Conservation (phyloP, 1,140 invertebrate species). For the Zeugodacus cucurbitae region DNA sequence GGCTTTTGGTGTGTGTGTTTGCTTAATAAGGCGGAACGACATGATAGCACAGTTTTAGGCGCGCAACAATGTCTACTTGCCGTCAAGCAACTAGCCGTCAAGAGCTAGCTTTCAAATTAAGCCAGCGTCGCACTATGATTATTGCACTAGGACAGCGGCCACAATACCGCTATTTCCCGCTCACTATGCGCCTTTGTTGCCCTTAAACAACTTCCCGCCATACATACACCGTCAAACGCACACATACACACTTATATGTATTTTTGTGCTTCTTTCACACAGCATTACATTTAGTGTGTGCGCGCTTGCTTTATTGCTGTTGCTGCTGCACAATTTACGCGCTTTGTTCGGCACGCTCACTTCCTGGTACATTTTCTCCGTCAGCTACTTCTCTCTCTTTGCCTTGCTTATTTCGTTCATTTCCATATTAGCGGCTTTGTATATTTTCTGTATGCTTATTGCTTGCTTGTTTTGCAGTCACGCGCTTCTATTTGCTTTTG, state of each 20-base stretch:
- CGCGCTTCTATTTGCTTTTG: neutral
- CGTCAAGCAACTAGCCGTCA: neutral
- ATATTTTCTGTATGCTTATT: neutral
- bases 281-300: neutral
- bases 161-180: neutral
- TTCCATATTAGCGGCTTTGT: neutral
- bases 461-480: neutral
- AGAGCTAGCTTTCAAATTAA: slow-evolving; percentile 2
- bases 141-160: slow-evolving; percentile 10
- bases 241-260: neutral
- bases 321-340: neutral
- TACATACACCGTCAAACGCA: neutral
- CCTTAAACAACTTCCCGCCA: neutral
- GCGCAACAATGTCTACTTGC: slow-evolving; percentile 20
- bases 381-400: neutral
- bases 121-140: neutral
- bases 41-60: slow-evolving; percentile 38
- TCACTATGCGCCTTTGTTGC: neutral
- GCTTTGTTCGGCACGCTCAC: neutral
- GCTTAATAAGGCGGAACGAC: slow-evolving; percentile 35
- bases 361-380: neutral
- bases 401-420: neutral
- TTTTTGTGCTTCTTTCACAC: neutral
- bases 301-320: neutral
- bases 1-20: neutral